These are phyloP conservation scores for Tridacna gigas DNA, from an alignment of 2,888 invertebrate species.

Conservation along the genomic window DNA sequence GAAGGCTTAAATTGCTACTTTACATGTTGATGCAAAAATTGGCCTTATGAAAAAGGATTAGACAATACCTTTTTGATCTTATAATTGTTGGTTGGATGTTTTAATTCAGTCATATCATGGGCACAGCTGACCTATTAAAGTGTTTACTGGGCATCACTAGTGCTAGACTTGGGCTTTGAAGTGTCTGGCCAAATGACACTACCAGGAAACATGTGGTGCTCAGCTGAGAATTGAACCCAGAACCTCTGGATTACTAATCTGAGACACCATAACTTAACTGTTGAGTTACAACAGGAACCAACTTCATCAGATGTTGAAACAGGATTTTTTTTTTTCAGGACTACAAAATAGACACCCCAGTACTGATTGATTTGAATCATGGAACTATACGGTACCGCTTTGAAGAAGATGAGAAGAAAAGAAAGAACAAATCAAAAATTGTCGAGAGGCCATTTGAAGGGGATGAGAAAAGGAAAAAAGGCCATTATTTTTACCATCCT, in stretches of 20 bases:
- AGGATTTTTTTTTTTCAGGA: constrained; percentile 48
- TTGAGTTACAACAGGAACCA: no score
- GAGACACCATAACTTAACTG: no score
- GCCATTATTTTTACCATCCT: constrained; percentile 82
- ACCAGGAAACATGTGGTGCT: no score
- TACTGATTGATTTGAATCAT: constrained; percentile 80
- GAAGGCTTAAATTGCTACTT: neutral
- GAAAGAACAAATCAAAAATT: constrained; percentile 56
- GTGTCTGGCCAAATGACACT: no score
- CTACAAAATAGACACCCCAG: constrained; percentile 78
- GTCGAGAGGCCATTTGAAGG: constrained; percentile 80
- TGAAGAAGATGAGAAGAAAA: constrained; percentile 56
- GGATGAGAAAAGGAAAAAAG: constrained; percentile 69
- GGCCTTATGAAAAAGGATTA: neutral
- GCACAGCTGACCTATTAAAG: no score
- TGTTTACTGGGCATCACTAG: no score
- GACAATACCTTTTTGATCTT: neutral
- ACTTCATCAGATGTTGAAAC: no score
- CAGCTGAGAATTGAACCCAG: no score
- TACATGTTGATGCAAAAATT: neutral
- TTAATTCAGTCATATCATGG: no score
- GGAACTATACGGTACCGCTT: constrained; percentile 81
- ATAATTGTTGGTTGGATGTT: no score
- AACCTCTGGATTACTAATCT: no score
- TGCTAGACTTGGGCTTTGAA: no score